Evolutionary conservation across 2,888 invertebrate species (phyloP), one percentile per base, ranked within the genome.

Genomic region (Synanthedon andrenaeformis): DNA sequence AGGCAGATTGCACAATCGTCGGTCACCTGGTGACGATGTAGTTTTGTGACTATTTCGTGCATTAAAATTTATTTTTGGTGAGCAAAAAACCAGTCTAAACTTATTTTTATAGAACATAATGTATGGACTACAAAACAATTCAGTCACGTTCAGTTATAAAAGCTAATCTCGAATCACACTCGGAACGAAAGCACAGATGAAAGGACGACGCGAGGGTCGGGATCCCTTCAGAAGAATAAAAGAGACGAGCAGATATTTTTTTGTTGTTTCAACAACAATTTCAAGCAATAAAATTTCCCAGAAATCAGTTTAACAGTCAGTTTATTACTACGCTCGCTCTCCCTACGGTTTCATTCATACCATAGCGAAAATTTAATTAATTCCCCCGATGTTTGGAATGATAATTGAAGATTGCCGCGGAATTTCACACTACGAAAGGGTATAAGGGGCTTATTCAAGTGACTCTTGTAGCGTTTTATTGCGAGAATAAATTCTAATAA

Each of bases 321-420:
- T 73, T 62, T 69, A 72, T 72, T 72, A 73, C 61, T 62, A 57
- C 61, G 58, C 62, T 56, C 60, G 55, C 67, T 62, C 58, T 14
- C 19, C 19, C 58, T 59, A 58, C 56, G 65, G 61, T 65, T 67
- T 69, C 70, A 74, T 71, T 71, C 67, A 66, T 66, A 69, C 70
- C 72, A 69, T 73, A 67, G 69, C 66, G 58, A 72, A 49, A 78
- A 79, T 79, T 76, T 75, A 81, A 79, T 80, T 78, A 78, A 74
- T 74, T 66, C 67, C 67, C 54, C 57, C 67, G 60, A 67, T 74
- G 70, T 74, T 74, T 71, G 69, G 68, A 68, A 72, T 75, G 72
- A 77, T 79, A 79, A 78, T 79, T 78, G 78, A 71, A 73, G 68
- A 70, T 71, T 72, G 76, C 71, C 67, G 65, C 60, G 72, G 71